Evolutionary conservation across 1,140 invertebrate genomes (phyloP).

Genomic region (Hormaphis cornu): DNA sequence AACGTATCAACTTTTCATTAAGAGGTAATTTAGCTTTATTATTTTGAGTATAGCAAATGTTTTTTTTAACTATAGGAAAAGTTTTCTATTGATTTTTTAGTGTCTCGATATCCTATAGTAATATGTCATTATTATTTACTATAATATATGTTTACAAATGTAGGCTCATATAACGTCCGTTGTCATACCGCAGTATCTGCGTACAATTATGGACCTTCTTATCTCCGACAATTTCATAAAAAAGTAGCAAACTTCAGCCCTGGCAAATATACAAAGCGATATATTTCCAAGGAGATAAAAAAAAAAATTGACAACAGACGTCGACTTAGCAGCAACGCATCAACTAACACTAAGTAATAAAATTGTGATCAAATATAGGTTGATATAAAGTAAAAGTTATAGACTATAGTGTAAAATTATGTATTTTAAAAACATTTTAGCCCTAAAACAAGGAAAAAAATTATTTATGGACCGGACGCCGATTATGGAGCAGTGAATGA

Average conservation of each 20-base stretch:
- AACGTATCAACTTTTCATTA: background rate
- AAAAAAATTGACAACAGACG: background rate
- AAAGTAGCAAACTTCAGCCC: background rate
- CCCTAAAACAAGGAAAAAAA: background rate
- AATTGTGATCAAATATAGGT: too few species aligned
- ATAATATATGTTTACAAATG: background rate
- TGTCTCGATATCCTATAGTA: background rate
- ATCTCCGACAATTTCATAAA: background rate
- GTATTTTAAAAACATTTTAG: background rate
- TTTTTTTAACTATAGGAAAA: background rate
- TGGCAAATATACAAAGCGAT: background rate
- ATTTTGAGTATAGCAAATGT: background rate
- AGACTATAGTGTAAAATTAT: background rate
- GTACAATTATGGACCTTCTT: background rate
- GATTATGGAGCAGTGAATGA: background rate
- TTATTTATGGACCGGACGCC: background rate
- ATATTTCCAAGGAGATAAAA: background rate
- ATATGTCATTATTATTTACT: too few species aligned
- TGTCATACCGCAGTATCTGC: background rate
- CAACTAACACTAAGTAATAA: too few species aligned
- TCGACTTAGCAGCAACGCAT: background rate
- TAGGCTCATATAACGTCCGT: background rate
- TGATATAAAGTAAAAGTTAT: too few species aligned
- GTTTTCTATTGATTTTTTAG: too few species aligned
- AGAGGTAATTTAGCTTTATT: background rate